A percentile compares a stretch with the other conserved stretches of the same genome.
These are phyloP conservation scores for Chelidonichthys spinosus DNA, from an alignment of 2,797 vertebrate genomes.

Conservation along the genomic window DNA sequence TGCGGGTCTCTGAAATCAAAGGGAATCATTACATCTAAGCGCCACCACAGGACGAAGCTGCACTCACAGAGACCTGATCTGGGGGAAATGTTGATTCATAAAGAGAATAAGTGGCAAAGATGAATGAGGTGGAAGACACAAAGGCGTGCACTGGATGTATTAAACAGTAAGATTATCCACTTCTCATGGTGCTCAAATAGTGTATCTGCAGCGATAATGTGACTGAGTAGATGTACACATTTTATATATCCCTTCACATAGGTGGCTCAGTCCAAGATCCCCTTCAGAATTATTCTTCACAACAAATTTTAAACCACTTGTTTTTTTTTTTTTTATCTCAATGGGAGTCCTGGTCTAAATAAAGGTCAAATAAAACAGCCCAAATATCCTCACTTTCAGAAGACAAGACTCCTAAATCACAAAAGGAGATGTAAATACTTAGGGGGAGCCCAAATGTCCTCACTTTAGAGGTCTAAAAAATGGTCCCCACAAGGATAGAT, in stretches of 20 bases:
- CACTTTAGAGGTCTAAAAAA: background rate
- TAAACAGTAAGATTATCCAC: conserved; percentile 21
- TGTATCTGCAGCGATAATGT: background rate
- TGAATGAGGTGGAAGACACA: conserved; percentile 31
- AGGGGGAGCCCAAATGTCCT: background rate
- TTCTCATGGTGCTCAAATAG: conserved; percentile 2
- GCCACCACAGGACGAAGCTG: conserved; percentile 9
- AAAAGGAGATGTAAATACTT: too few relatives aligned
- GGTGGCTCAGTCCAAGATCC: background rate
- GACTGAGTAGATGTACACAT: background rate
- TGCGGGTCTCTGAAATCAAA: conserved; percentile 23
- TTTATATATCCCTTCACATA: background rate
- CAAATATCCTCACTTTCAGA: too few relatives aligned
- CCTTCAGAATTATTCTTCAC: background rate
- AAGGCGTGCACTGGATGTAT: conserved; percentile 5
- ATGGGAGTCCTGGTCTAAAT: too few relatives aligned
- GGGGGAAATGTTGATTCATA: conserved; percentile 37
- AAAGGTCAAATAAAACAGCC: too few relatives aligned
- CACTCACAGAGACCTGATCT: conserved; percentile 23
- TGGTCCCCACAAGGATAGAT: background rate
- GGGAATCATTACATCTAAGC: conserved; percentile 9
- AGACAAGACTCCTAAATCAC: too few relatives aligned
- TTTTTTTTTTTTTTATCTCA: background rate
- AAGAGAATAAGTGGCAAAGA: conserved; percentile 30
- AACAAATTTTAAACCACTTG: background rate